Conservation (phyloP, 2,113 vertebrate species). For the Mobula birostris region DNA sequence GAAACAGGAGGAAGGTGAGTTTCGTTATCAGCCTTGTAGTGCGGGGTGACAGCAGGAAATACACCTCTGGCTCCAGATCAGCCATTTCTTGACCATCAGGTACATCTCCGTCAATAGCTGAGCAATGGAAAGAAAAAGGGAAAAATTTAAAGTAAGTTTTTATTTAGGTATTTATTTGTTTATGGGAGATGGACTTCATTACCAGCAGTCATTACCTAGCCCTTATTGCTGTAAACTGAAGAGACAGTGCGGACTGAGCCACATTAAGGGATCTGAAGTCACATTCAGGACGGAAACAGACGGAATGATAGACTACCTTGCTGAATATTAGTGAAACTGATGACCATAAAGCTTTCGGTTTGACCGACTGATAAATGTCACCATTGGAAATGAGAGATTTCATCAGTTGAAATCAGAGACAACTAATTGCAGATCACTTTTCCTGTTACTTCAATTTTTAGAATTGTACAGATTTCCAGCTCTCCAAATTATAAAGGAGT, state of each 20-base stretch:
- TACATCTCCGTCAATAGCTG: background rate
- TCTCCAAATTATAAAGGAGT: background rate
- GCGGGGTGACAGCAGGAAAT: no score
- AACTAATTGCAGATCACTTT: background rate
- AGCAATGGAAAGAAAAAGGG: background rate
- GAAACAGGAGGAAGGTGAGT: background rate
- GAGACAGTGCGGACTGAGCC: no score
- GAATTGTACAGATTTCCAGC: background rate
- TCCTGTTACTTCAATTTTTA: background rate
- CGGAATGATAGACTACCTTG: no score
- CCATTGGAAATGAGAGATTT: background rate
- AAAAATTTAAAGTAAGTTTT: no score
- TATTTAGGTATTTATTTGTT: no score
- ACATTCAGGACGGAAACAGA: no score
- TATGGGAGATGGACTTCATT: no score
- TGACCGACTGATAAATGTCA: background rate
- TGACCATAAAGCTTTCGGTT: background rate
- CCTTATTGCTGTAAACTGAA: no score
- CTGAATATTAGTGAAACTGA: no score
- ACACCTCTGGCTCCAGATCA: background rate
- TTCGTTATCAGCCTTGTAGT: background rate
- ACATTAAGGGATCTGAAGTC: no score
- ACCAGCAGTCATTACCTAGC: no score
- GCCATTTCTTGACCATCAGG: background rate
- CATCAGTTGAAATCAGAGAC: background rate